Conservation (phyloP, 2,888 invertebrate genomes). For the Charanyca ferruginea region DNA sequence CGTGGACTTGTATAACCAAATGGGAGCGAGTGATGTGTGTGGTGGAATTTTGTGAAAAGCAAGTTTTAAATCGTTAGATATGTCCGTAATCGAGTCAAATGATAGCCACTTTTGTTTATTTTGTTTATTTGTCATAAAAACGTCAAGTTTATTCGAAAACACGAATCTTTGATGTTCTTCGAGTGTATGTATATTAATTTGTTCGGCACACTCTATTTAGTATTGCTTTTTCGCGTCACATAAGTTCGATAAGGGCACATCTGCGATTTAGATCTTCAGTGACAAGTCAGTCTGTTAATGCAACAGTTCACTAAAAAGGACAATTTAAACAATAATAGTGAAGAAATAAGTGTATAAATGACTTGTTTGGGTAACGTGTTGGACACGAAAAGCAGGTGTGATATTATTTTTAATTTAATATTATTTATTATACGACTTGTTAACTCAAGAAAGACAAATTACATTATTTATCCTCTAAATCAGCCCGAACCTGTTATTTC, state of each 20-base stretch:
- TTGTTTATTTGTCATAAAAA: too few species aligned
- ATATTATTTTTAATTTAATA: not conserved
- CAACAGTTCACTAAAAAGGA: not conserved
- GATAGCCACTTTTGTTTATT: too few species aligned
- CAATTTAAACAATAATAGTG: not conserved
- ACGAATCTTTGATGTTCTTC: too few species aligned
- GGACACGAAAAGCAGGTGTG: not conserved
- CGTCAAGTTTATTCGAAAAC: too few species aligned
- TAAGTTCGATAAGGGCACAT: too few species aligned
- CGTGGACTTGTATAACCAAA: not conserved
- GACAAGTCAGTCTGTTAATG: not conserved
- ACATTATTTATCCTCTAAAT: not conserved
- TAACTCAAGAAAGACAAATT: not conserved
- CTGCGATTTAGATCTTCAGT: not conserved
- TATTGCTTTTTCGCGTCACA: too few species aligned
- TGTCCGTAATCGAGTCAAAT: too few species aligned
- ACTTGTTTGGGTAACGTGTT: not conserved
- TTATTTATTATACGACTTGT: not conserved
- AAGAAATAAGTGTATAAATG: not conserved
- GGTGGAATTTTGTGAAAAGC: too few species aligned
- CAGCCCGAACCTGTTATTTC: not conserved
- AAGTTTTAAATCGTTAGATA: too few species aligned
- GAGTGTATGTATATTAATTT: too few species aligned
- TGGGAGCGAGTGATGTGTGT: not conserved
- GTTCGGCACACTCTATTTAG: too few species aligned